A percentile compares a stretch with the other conserved stretches of the same genome.
Evolutionary conservation across 64 coral and sea anemone genomes (phyloP).

Genomic region (Montipora efflorescens): DNA sequence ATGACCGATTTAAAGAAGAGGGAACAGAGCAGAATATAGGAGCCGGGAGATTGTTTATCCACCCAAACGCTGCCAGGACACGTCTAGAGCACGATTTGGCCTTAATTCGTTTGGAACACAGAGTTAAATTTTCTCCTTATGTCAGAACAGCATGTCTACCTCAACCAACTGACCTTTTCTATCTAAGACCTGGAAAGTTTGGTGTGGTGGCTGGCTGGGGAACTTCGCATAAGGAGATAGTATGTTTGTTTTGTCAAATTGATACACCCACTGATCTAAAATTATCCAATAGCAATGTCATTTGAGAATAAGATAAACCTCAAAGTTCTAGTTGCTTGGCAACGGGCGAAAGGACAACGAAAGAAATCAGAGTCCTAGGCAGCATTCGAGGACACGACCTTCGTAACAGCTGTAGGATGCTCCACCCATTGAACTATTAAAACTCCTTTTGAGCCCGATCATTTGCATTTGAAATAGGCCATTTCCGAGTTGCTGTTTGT

Average conservation of each 20-base stretch:
- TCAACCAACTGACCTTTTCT: slow-evolving; percentile 38
- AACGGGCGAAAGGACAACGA: too few relatives aligned
- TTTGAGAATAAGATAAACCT: too few relatives aligned
- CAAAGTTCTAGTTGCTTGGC: too few relatives aligned
- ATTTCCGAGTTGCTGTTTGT: too few relatives aligned
- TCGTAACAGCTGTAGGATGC: too few relatives aligned
- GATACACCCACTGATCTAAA: too few relatives aligned
- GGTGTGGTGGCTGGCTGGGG: slow-evolving; percentile 93
- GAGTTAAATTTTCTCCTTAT: slow-evolving; percentile 82
- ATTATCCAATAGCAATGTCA: too few relatives aligned
- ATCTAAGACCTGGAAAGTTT: slow-evolving; percentile 67
- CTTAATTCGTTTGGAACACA: slow-evolving; percentile 64
- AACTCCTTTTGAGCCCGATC: too few relatives aligned
- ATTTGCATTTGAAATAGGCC: too few relatives aligned
- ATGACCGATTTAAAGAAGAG: slow-evolving; percentile 71
- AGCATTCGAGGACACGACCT: too few relatives aligned
- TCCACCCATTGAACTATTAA: too few relatives aligned
- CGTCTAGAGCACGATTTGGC: slow-evolving; percentile 81
- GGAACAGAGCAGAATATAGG: slow-evolving; percentile 87
- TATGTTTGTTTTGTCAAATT: background rate
- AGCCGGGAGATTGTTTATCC: slow-evolving; percentile 52
- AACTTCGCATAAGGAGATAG: slow-evolving; percentile 60
- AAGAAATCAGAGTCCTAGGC: too few relatives aligned
- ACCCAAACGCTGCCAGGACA: slow-evolving; percentile 39
- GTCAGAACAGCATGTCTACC: slow-evolving; percentile 87